Evolutionary conservation across 2,113 vertebrate genomes (phyloP), one percentile per base, ranked within the genome.

Genomic region (Ptilonorhynchus violaceus): DNA sequence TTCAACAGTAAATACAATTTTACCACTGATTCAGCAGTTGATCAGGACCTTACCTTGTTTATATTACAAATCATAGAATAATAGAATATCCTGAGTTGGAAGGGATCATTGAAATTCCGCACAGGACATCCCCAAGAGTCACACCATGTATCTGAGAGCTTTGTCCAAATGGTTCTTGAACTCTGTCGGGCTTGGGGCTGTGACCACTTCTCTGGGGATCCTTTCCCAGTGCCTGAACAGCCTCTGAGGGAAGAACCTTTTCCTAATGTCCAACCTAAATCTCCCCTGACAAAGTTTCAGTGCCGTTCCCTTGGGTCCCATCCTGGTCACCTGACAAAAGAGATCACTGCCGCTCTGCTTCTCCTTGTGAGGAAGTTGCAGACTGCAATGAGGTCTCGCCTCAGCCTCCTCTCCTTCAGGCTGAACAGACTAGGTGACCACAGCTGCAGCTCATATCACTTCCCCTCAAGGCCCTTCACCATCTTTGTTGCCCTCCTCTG

Each of bases 201-300:
- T 2, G 2, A 35, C 5, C 2, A 8, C 28, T 52, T 67, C 42
- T 10, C n/a, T n/a, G 12, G 4, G 9, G 25, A 42, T 3, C 20
- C 31, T 42, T 1, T 76, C 59, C 20, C 62, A 76, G 13, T 9
- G 23, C 15, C n/a, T 39, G 10, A 64, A 9, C 14, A 64, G 4
- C 21, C 9, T 76, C 4, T 44, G 6, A 6, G 23, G 9, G 11
- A 50, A 59, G 9, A 50, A 42, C 3, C 6, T 50, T 37, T 44
- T 44, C 25, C 53, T 76, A 44, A 44, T 52, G 35, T 35, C 44
- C 11, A 18, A 4, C 2, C 3, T 21, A 59, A 76, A 35, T 25
- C 35, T 42, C 21, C 9, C 9, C 25, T 50, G 11, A 31, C 6
- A 30, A 9, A 35, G 9, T 42, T 67, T 42, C 35, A 42, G 35